A percentile compares a stretch with the other conserved stretches of the same genome.
These are phyloP conservation scores for Coluber constrictor DNA, from an alignment of 2,797 vertebrate species.

Conservation along the genomic window DNA sequence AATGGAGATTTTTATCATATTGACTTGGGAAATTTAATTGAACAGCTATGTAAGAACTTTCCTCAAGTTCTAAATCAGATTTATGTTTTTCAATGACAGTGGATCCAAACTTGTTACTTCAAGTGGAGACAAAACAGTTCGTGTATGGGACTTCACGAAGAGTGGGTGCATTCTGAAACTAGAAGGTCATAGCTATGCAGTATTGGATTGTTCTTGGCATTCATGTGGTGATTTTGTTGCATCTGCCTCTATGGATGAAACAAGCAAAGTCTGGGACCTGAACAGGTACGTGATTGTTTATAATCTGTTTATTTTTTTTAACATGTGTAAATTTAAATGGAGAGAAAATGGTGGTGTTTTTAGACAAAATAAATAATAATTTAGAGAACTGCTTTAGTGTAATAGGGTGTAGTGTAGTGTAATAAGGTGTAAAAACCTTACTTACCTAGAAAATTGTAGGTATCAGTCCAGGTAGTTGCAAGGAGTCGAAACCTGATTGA, in stretches of 20 bases:
- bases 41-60: background rate
- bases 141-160: conserved; percentile 73
- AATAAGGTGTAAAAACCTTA: background rate
- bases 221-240: conserved; percentile 78
- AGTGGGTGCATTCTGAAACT: conserved; percentile 68
- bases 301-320: background rate
- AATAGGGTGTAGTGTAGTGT: background rate
- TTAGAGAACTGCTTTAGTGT: background rate
- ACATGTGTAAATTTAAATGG: background rate
- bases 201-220: conserved; percentile 77
- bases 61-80: background rate
- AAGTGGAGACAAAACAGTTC: conserved; percentile 71
- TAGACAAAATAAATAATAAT: background rate
- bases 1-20: background rate
- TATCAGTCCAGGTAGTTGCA: background rate
- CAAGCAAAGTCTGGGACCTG: conserved; percentile 81
- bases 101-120: conserved; percentile 77
- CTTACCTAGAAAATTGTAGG: background rate
- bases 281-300: conserved; percentile 63
- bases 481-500: background rate
- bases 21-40: background rate
- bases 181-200: conserved; percentile 64
- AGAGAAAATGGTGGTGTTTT: background rate
- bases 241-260: conserved; percentile 81
- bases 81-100: conserved; percentile 38